Percentiles rank a stretch among this genome's conserved stretches.
Evolutionary conservation across 2,797 vertebrate species (phyloP).

Genomic region (Pantherophis vulpinus): DNA sequence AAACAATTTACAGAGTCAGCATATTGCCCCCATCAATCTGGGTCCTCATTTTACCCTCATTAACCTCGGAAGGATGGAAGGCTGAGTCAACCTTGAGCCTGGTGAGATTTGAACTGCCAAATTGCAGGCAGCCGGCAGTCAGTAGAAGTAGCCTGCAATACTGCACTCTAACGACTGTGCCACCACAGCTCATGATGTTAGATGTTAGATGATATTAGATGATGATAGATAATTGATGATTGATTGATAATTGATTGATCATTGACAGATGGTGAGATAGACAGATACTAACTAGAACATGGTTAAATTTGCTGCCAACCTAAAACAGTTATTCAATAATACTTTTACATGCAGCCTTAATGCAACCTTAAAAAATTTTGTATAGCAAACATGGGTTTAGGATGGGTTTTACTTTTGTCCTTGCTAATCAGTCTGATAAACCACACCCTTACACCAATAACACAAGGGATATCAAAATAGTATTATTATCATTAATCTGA

Average conservation of each 20-base stretch:
- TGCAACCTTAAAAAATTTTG: background rate
- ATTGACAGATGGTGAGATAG: background rate
- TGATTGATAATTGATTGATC: background rate
- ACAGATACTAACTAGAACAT: background rate
- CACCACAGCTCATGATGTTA: too few relatives aligned
- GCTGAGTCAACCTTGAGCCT: too few relatives aligned
- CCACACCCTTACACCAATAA: background rate
- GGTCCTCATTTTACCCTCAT: too few relatives aligned
- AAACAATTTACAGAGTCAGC: too few relatives aligned
- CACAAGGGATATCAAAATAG: background rate
- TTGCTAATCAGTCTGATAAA: background rate
- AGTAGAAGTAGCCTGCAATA: too few relatives aligned
- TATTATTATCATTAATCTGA: background rate
- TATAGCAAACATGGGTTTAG: background rate
- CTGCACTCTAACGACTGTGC: too few relatives aligned
- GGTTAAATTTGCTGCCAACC: background rate
- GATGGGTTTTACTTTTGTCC: background rate
- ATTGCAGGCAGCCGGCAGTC: too few relatives aligned
- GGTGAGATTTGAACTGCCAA: too few relatives aligned
- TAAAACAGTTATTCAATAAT: background rate
- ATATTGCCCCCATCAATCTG: too few relatives aligned
- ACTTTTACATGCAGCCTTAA: background rate
- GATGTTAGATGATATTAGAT: too few relatives aligned
- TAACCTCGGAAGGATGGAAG: too few relatives aligned
- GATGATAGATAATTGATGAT: too few relatives aligned